phyloP scores from a whole-genome alignment of 2,888 invertebrate species.

The Thecophora atra region DNA sequence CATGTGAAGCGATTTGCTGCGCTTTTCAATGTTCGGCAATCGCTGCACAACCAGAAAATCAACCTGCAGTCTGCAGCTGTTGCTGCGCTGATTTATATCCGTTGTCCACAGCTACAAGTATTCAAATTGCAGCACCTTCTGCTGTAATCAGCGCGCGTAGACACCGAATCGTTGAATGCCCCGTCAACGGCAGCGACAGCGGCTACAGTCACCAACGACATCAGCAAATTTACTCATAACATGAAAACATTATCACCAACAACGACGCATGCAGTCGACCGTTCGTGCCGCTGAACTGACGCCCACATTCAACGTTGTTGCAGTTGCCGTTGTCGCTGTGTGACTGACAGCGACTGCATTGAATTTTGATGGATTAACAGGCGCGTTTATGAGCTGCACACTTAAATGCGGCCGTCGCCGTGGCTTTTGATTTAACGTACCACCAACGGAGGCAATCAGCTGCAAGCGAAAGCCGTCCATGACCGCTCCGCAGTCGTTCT shows the following conservation, averaged over 20 bases:
- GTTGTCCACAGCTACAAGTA: slow-evolving; percentile 1
- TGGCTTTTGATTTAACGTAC: neutral
- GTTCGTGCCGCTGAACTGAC: slow-evolving; percentile 4
- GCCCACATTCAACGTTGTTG: slow-evolving; percentile 11
- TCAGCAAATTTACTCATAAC: neutral
- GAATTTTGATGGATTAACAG: slow-evolving; percentile 24
- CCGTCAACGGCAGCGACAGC: neutral
- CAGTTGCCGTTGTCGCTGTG: neutral
- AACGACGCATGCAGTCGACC: neutral
- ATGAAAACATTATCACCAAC: neutral
- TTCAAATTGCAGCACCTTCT: slow-evolving; percentile 5
- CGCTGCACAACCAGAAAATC: slow-evolving; percentile 1
- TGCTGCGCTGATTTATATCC: slow-evolving; percentile 3
- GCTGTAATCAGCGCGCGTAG: neutral
- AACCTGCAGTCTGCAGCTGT: neutral
- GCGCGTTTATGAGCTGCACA: slow-evolving; percentile 23
- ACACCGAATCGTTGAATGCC: neutral
- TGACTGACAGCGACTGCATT: slow-evolving; percentile 11
- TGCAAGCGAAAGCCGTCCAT: slow-evolving; percentile 6
- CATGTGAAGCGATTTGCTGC: neutral
- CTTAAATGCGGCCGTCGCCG: slow-evolving; percentile 11
- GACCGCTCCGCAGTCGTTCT: slow-evolving; percentile 17
- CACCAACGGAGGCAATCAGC: neutral
- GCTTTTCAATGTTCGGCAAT: too few species aligned
- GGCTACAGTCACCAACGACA: neutral